Base-by-base conservation (phyloP, 2,888 invertebrate species). In the Gymnosoma rotundatum region DNA sequence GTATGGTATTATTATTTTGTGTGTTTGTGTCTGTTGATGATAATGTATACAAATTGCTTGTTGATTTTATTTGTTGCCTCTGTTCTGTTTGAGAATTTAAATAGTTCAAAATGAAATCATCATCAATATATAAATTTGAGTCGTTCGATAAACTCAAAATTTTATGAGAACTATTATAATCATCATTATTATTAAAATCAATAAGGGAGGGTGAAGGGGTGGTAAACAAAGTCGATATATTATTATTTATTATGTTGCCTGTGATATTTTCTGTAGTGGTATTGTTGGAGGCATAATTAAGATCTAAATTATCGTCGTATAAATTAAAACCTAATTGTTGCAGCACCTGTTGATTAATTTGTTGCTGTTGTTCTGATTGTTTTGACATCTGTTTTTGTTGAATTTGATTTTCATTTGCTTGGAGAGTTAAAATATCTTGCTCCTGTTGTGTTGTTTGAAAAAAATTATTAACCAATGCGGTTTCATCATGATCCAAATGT, bases 321-420 rank as follows among this genome's bases (percentile, higher is more conserved):
- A 89, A 86, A 87, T 88, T 89, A 88, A 90, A 88, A 79, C 88
- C 88, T 88, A 90, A 86, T 83, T 90, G 89, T 86, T 89, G 89
- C 86, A 90, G 90, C 91, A 90, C 90, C 90, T 90, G 90, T 90
- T 90, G 90, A 87, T 90, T 76, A 38, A 81, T 45, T 67, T 87
- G 85, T 81, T 87, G 76, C 20, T 87, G 84, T 81, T 87, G 76
- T 18, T 87, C 83, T 76, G 86, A 83, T 83, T 88, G 70, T 36
- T 63, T 81, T 82, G 82, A 85, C 80, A 86, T 80, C 36, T 87
- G 79, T 75, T 88, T 81, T 78, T 85, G 70, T 20, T 60, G 64
- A 4, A n/a, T 0, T n/a, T 38, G 66, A 60, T 58, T 61, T 21
- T 66, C 42, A 45, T 48, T n/a, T 5, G 38, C n/a, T n/a, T n/a